Base-by-base conservation (phyloP, 2,113 vertebrate species). In the Leptobrachium leishanense region DNA sequence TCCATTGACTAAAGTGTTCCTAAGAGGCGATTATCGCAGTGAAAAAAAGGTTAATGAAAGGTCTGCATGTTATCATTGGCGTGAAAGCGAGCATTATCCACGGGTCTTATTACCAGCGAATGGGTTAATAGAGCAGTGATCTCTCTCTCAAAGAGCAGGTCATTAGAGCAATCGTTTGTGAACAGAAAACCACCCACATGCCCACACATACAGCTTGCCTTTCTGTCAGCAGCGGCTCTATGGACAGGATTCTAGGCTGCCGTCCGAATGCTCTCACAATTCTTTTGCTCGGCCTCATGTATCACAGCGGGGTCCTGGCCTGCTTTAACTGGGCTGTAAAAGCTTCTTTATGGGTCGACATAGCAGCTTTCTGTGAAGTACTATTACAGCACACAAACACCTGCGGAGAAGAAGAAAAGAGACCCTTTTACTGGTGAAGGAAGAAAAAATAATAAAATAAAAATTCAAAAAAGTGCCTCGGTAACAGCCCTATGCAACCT, bases 311-410 rank as follows among this genome's bases (percentile, higher is more conserved):
- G 78, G 42, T 5, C 12, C 11, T 53, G 11, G 43, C 53, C 42
- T 62, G 46, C 50, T 74, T 74, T 81, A 81, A 71, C 78, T 81
- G 71, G 64, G 50, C 78, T 68, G 71, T 81, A 68, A 80, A 80
- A 81, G 71, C 78, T 74, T 81, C 65, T 81, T 66, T 46, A 55
- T 71, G 57, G 65, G 73, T 74, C 53, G 67, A 74, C 78, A 81
- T 74, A 74, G 43, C 72, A 81, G 78, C 78, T 68, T 67, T 81
- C 53, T 81, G 64, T 68, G 53, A 81, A 81, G 78, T 68, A 74
- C 71, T 74, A 74, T 81, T 68, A 80, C 10, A 80, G 72, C 72
- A n/a, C 15, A 65, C 64, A 74, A 65, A 68, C 64, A 63, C 78
- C 78, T 50, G 57, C 78, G 13, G 78, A 74, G 78, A 74, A 40